Evolutionary conservation across 2,888 invertebrate species (phyloP), one percentile per base, ranked within the genome.

Genomic region (Oligia strigilis): DNA sequence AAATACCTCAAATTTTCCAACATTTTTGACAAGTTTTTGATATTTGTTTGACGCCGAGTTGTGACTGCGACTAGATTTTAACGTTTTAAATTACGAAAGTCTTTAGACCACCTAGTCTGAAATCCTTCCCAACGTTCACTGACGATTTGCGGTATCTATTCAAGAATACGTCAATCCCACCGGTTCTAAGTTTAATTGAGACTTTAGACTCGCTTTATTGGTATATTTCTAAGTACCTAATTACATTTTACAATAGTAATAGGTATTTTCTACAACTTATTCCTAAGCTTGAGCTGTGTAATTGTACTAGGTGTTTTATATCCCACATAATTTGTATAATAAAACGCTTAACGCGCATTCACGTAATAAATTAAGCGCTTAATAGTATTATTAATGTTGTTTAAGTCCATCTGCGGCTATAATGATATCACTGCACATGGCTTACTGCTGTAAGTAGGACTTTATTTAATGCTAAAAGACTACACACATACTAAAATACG

Each of bases 321-420:
- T 36, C 43, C 23, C 8, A 43, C 43, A 65, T 65, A 43, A 55
- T 65, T 80, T 80, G 58, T 49, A 52, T 69, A 49, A 29, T 58
- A 69, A 80, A 80, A 40, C 17, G 67, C 17, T 62, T 60, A 43
- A n/a, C 13, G 36, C 43, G 40, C 43, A 72, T 72, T 62, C 29
- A 19, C 23, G 72, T 43, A 23, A 9, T 78, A 60, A 79, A 78
- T 77, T 49, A 40, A 69, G 19, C n/a, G 29, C 40, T 58, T 65
- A 55, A 36, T 65, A 36, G n/a, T 23, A 14, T 46, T 58, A 58
- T 69, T 78, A 40, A 78, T 23, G 23, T 58, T 60, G 23, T 80
- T 40, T 78, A 62, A 62, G 17, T 52, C 49, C 58, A 62, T 72
- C 29, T 71, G 52, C 29, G 29, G 9, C 72, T 14, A 23, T 80